A percentile compares a stretch with the other conserved stretches of the same genome.
Conservation (phyloP, 2,888 invertebrate genomes). For the Dicranocentrus wangi region DNA sequence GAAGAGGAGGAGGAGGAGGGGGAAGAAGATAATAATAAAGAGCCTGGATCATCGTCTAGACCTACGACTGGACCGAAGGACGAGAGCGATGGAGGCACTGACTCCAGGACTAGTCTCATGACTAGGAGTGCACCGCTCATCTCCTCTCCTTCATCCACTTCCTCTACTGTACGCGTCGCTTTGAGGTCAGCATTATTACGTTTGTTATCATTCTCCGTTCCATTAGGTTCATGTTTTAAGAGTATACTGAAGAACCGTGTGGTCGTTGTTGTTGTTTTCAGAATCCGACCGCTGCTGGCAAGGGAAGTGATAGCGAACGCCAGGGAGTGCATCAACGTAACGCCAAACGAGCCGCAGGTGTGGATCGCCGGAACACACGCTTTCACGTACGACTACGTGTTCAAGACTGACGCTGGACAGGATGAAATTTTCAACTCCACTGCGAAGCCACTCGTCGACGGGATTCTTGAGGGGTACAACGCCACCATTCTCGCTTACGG, state of each 20-base stretch:
- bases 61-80: neutral
- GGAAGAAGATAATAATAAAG: neutral
- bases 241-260: neutral
- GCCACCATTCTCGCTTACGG: constrained; percentile 98
- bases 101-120: neutral
- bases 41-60: no score
- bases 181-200: no score
- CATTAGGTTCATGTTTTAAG: no score
- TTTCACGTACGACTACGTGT: constrained; percentile 97
- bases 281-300: constrained; percentile 95
- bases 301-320: constrained; percentile 96
- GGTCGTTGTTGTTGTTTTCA: constrained; percentile 75
- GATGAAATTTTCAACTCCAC: constrained; percentile 83
- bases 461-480: constrained; percentile 96
- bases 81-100: constrained; percentile 1
- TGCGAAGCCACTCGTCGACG: constrained; percentile 89
- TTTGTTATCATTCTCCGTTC: no score
- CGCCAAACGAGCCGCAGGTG: constrained; percentile 92
- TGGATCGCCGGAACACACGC: constrained; percentile 93
- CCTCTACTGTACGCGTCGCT: constrained; percentile 47
- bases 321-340: constrained; percentile 91
- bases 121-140: neutral
- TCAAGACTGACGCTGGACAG: constrained; percentile 86
- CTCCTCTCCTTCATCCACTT: neutral
- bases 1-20: constrained; percentile 33